Conservation (phyloP, 2,888 invertebrate species). For the Venustoraphidia nigricollis region DNA sequence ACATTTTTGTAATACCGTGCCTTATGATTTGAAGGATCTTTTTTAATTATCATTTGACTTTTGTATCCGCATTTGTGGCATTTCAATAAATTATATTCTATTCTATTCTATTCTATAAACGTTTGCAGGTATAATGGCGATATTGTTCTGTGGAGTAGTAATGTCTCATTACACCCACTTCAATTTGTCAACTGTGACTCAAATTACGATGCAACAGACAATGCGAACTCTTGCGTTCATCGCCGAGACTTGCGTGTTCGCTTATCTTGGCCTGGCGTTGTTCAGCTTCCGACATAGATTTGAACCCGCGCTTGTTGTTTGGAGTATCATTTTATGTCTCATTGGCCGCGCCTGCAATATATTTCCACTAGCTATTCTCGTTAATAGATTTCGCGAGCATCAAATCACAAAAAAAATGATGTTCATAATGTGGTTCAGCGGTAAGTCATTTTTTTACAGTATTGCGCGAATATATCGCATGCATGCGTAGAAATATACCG, state of each 20-base stretch:
- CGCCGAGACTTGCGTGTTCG: conserved; percentile 97
- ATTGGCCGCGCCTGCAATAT: conserved; percentile 93
- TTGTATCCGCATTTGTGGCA: too few species aligned
- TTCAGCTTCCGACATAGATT: conserved; percentile 90
- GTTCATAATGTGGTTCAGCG: conserved; percentile 99
- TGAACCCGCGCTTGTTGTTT: conserved; percentile 80
- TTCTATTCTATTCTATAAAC: too few species aligned
- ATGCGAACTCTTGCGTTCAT: conserved; percentile 95
- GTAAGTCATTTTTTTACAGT: conserved; percentile 27
- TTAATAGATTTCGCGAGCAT: conserved; percentile 93
- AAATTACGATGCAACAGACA: conserved; percentile 98
- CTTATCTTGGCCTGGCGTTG: conserved; percentile 87
- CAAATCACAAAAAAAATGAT: conserved; percentile 97
- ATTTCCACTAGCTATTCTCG: conserved; percentile 82
- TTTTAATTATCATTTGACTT: too few species aligned
- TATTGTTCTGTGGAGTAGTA: conserved; percentile 94
- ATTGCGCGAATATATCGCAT: too few species aligned
- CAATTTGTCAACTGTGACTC: conserved; percentile 94
- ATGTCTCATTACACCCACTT: conserved; percentile 99
- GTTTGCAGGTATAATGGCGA: conserved; percentile 87
- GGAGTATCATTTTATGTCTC: conserved; percentile 85
- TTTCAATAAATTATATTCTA: too few species aligned
- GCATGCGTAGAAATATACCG: too few species aligned
- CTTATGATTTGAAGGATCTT: too few species aligned
- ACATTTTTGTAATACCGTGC: too few species aligned